Evolutionary conservation across 2,113 vertebrate genomes (phyloP), one percentile per base, ranked within the genome.

Genomic region (Rhinoderma darwinii): DNA sequence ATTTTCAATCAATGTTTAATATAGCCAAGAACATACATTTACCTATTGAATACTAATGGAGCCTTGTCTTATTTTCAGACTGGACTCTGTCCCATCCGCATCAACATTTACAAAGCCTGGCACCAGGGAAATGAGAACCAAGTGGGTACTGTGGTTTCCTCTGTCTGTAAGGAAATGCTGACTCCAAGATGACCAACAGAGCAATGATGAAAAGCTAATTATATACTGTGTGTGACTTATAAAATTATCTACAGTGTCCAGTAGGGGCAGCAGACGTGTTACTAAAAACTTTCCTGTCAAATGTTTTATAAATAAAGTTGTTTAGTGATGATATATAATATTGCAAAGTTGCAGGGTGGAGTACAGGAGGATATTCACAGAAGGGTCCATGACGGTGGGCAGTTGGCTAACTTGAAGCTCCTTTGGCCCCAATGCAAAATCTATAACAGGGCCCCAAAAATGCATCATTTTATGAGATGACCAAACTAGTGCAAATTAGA

Each of bases 41-140:
- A 81, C 37, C 25, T 81, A 81, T 81, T 81, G 78, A 61, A 81
- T 41, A 81, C 43, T 83, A 83, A 83, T 83, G 81, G 81, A 68
- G 59, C 54, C 44, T 43, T 83, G 81, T 61, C 81, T 68, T 11
- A 32, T 32, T 25, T 50, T 68, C 81, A 83, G 81, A 20, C 81
- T 83, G 61, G 61, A 83, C 43, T 30, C 27, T 51, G 63, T 61
- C 80, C 80, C 47, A 32, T 66, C 50, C 59, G 0, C 59, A 68
- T 82, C 59, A 68, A 41, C 43, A 11, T 83, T 68, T 47, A 50
- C 81, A 50, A 35, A 81, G 63, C 81, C 59, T 47, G 81, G 81
- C 81, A 83, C 81, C 81, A 70, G 63, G 63, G 81, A 83, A 50
- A 83, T 68, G 39, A 51, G 61, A 66, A 68, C 37, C 39, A 14